Evolutionary conservation across 2,113 vertebrate genomes (phyloP).

Genomic region (Brienomyrus brachyistius): DNA sequence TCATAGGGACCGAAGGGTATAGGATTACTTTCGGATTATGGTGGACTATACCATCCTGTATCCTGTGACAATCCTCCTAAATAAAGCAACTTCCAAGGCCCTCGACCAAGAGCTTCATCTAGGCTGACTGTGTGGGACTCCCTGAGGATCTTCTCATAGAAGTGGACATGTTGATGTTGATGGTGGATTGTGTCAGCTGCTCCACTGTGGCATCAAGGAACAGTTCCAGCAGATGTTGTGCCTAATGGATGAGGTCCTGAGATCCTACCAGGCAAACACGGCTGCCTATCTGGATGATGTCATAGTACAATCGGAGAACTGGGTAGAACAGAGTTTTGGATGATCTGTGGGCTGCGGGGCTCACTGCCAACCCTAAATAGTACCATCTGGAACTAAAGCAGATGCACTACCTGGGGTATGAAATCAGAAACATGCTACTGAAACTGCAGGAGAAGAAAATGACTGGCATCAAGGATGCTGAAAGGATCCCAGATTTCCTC

Average conservation of each 20-base stretch:
- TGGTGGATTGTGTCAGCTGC: neutral
- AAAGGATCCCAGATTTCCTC: neutral
- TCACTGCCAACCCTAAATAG: neutral
- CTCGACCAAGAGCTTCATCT: neutral
- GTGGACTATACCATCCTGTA: neutral
- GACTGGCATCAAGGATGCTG: neutral
- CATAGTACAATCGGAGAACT: neutral
- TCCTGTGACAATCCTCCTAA: neutral
- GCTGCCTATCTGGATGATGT: neutral
- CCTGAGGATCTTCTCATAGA: neutral
- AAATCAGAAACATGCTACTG: neutral
- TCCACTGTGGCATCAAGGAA: neutral
- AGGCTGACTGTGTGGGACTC: neutral
- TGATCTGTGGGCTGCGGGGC: neutral
- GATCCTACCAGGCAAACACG: neutral
- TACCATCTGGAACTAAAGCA: neutral
- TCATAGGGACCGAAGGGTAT: neutral
- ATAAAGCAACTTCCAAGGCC: neutral
- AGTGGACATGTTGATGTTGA: neutral
- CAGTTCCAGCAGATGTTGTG: neutral
- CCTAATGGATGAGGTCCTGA: neutral
- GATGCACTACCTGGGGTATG: neutral
- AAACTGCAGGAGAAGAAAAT: neutral
- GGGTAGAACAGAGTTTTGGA: neutral
- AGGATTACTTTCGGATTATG: neutral